phyloP scores from a whole-genome alignment of 2,888 invertebrate species.

The Cheilosia soror region DNA sequence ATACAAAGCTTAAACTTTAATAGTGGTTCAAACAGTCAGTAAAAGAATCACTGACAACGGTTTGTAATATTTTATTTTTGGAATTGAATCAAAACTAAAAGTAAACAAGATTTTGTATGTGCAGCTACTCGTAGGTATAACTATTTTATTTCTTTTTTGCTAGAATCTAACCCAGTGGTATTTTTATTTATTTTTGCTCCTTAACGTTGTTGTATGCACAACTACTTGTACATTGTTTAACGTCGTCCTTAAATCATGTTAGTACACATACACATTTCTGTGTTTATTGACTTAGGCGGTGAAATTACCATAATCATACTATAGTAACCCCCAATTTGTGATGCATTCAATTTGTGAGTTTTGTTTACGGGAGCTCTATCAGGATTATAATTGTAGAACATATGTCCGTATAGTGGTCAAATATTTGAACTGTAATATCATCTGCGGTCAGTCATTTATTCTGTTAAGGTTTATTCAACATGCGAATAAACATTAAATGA shows the following conservation, averaged over 20 bases:
- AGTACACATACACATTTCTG: constrained; percentile 8
- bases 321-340: constrained; percentile 44
- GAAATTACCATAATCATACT: constrained; percentile 66
- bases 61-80: no score
- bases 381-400: constrained; percentile 66
- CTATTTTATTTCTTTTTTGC: neutral
- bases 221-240: constrained; percentile 12
- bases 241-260: constrained; percentile 40
- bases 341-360: constrained; percentile 57
- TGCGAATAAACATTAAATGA: constrained; percentile 45
- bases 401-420: constrained; percentile 67
- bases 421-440: constrained; percentile 72
- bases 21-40: no score
- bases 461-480: constrained; percentile 68
- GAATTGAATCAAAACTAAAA: no score
- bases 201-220: neutral
- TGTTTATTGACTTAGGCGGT: constrained; percentile 60
- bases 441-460: constrained; percentile 61
- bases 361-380: constrained; percentile 32
- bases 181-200: constrained; percentile 7
- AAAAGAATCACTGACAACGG: no score
- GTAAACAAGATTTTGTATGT: no score
- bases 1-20: no score
- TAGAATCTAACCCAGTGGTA: neutral
- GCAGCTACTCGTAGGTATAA: no score